phyloP scores from a whole-genome alignment of 2,797 vertebrate genomes.

The Cygnus olor region DNA sequence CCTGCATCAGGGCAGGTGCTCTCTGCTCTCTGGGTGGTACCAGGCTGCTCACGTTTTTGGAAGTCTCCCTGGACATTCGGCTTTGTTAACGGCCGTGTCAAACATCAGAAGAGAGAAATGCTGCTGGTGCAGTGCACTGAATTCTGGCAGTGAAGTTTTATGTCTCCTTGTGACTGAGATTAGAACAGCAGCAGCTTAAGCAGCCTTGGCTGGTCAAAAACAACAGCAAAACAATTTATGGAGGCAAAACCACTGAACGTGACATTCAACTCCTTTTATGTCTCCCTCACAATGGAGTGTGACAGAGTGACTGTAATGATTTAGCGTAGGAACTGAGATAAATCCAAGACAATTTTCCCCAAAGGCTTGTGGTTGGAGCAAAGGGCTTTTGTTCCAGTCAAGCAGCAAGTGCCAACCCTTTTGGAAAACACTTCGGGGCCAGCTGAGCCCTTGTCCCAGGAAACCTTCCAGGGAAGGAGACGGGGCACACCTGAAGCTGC shows the following conservation, averaged over 20 bases:
- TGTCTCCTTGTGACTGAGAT: background rate
- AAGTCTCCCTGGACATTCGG: background rate
- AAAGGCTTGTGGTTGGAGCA: background rate
- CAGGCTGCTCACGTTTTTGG: background rate
- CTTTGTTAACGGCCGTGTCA: background rate
- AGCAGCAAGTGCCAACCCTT: background rate
- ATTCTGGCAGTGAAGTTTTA: background rate
- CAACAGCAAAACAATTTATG: background rate
- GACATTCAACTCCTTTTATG: background rate
- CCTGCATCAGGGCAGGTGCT: background rate
- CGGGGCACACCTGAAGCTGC: background rate
- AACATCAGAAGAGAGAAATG: background rate
- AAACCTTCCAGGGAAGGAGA: background rate
- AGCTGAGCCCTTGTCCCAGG: background rate
- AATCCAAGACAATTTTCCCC: background rate
- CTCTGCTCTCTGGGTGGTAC: background rate
- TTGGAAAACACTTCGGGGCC: background rate
- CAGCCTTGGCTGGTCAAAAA: background rate
- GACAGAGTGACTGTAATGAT: background rate
- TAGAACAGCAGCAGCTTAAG: background rate
- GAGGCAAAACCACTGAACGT: background rate
- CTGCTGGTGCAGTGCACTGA: accelerated
- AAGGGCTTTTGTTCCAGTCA: background rate
- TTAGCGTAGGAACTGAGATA: background rate
- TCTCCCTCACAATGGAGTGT: accelerated